Percentiles rank a stretch among this genome's conserved stretches.
phyloP scores from a whole-genome alignment of 2,888 invertebrate genomes.

The Heterodera filipjevi region DNA sequence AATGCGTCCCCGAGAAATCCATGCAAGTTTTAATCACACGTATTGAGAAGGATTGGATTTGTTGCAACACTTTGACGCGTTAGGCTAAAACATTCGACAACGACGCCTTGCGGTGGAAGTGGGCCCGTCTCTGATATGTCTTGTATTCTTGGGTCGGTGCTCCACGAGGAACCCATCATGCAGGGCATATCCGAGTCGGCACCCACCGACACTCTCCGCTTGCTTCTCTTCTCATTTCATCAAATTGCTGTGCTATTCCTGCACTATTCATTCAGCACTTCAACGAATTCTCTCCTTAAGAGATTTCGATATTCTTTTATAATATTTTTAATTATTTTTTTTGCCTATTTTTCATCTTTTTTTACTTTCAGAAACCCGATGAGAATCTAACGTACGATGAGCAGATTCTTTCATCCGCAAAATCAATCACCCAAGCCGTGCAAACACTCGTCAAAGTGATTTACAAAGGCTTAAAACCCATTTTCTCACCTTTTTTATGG shows the following conservation, averaged over 20 bases:
- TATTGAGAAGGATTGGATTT: no score
- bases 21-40: slow-evolving; percentile 78
- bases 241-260: not conserved
- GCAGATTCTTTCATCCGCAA: slow-evolving; percentile 96
- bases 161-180: slow-evolving; percentile 79
- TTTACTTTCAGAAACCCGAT: slow-evolving; percentile 77
- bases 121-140: slow-evolving; percentile 85
- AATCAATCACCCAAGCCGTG: slow-evolving; percentile 94
- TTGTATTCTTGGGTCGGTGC: slow-evolving; percentile 99
- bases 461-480: no score
- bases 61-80: no score
- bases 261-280: slow-evolving; percentile 2
- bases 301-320: slow-evolving; percentile 7
- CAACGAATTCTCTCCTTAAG: not conserved
- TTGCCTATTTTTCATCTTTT: slow-evolving; percentile 45
- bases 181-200: slow-evolving; percentile 85
- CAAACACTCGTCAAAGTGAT: slow-evolving; percentile 76
- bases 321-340: not conserved
- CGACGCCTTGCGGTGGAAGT: slow-evolving; percentile 8
- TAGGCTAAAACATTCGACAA: not conserved
- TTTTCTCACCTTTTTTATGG: not conserved
- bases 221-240: not conserved
- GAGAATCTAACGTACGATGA: slow-evolving; percentile 96
- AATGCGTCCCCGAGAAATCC: slow-evolving; percentile 83
- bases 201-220: not conserved